Base-by-base conservation (phyloP, 1,140 invertebrate species). In the Scaptomyza hsui region DNA sequence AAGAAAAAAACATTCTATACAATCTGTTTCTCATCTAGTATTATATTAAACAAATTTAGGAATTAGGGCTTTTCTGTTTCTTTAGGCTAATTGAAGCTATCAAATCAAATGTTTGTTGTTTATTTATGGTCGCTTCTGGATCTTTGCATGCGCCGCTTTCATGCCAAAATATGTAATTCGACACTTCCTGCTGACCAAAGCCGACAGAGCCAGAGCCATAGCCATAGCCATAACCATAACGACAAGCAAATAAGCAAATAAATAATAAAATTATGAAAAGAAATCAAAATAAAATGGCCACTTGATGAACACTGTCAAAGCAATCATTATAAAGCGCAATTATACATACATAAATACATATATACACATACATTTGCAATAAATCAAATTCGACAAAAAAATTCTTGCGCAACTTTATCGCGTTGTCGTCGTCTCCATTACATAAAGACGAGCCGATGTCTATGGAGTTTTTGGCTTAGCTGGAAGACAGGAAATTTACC, bases 401-500 rank as follows among this genome's bases (percentile, higher is more conserved):
- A 62, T 52, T 82, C 80, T 85, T 86, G 81, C 73, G 78, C 81
- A 85, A 85, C 39, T 56, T 44, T 13, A 52, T 24, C 47, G 53
- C 39, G 12, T 21, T 55, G 41, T 45, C 16, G 53, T 13, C 53
- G 53, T 18, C 73, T 77, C 47, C 42, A 63, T 85, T 86, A 71
- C 69, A 86, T 80, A 85, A 86, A 71, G 61, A 21, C 37, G 39
- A 44, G 61, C 48, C 32, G 65, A 26, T 59, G 15, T 12, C 37
- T 12, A 45, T 16, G 16, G 47, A 45, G 35, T 10, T 48, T 55
- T 49, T 19, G 44, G 18, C 42, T 77, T 77, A 65, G 26, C 42
- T 78, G 81, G 75, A 78, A 73, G 65, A 61, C 81, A 88, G 82
- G 82, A 88, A 86, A 86, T 47, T 57, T 73, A 64, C 6, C 39